phyloP scores from a whole-genome alignment of 1,140 invertebrate species.

The Penaeus chinensis region DNA sequence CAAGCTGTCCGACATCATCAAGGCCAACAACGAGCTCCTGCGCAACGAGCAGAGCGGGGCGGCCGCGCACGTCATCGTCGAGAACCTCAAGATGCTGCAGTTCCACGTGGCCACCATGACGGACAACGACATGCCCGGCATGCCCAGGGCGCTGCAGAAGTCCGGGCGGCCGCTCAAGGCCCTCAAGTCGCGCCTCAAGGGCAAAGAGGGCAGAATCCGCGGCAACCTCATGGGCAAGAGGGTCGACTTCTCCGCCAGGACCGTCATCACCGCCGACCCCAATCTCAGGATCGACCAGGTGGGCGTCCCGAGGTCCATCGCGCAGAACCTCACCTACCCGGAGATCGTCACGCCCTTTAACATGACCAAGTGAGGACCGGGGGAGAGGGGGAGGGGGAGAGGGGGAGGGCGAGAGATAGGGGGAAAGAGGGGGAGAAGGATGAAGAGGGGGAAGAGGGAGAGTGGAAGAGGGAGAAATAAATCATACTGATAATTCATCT shows the following conservation, averaged over 20 bases:
- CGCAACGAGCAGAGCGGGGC: conserved; percentile 96
- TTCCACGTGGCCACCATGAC: conserved; percentile 98
- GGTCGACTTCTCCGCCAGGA: conserved; percentile 99
- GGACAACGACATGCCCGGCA: conserved; percentile 98
- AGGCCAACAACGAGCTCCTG: conserved; percentile 95
- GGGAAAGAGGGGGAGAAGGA: not conserved
- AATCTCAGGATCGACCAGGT: conserved; percentile 99
- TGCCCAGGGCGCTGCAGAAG: conserved; percentile 98
- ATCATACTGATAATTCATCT: no score
- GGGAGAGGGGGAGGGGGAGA: conserved; percentile 65
- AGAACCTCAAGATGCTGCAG: conserved; percentile 98
- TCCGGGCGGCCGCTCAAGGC: conserved; percentile 98
- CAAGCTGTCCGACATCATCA: conserved; percentile 98
- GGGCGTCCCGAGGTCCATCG: conserved; percentile 97
- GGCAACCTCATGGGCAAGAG: conserved; percentile 99
- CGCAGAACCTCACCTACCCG: conserved; percentile 99
- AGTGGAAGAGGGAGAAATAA: no score
- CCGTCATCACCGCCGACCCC: conserved; percentile 99
- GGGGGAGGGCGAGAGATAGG: not conserved
- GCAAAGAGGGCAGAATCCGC: conserved; percentile 97
- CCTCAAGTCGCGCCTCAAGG: conserved; percentile 82
- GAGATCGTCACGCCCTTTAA: conserved; percentile 99
- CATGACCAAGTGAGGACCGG: conserved; percentile 80
- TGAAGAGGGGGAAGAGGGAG: not conserved
- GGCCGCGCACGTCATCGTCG: conserved; percentile 94